Conservation (phyloP, 2,113 vertebrate genomes). For the Polypterus bichir region DNA sequence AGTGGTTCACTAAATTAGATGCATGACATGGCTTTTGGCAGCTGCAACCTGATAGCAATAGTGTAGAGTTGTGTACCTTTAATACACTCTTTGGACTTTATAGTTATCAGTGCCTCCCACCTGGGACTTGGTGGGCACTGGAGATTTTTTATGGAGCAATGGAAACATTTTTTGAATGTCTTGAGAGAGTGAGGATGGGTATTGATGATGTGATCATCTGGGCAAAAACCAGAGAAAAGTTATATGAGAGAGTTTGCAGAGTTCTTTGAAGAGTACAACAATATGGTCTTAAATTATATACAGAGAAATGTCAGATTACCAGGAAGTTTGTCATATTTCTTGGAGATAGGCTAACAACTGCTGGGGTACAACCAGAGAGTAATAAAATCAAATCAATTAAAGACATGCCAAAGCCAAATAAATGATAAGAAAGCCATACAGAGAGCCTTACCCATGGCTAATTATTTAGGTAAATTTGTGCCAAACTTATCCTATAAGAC, state of each 20-base stretch:
- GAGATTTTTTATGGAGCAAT: not conserved
- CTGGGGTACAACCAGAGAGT: not conserved
- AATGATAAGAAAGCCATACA: not conserved
- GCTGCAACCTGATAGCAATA: not conserved
- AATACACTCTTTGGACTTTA: not conserved
- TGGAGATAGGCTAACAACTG: not conserved
- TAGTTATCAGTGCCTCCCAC: not conserved
- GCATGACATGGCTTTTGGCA: not conserved
- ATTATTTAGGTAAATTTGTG: conserved; percentile 3
- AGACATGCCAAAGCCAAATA: not conserved
- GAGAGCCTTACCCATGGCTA: not conserved
- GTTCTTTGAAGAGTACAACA: not conserved
- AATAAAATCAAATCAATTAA: not conserved
- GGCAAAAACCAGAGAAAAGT: not conserved
- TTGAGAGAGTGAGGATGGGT: not conserved
- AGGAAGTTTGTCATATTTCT: not conserved
- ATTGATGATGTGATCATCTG: not conserved
- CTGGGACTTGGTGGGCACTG: not conserved
- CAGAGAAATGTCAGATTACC: not conserved
- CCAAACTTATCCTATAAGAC: not conserved
- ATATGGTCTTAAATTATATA: not conserved
- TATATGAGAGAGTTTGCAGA: not conserved
- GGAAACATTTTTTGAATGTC: not conserved
- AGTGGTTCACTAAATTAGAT: not conserved
- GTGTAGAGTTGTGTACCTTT: not conserved